Evolutionary conservation across 2,888 invertebrate genomes (phyloP), one percentile per base, ranked within the genome.

Genomic region (Lepidonotus clava): DNA sequence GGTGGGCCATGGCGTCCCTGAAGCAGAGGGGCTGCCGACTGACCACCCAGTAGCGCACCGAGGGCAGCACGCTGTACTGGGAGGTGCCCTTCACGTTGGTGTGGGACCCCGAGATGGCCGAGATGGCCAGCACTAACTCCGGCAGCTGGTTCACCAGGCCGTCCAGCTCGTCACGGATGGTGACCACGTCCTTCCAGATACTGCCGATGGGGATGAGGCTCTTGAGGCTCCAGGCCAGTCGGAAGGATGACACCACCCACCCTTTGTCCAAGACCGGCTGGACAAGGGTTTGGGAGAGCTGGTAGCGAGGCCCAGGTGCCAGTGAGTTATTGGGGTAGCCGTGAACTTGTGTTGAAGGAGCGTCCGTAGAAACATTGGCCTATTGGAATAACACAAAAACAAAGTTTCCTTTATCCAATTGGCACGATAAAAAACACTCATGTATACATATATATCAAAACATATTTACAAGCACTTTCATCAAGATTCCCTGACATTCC

Each of bases 21-120:
- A n/a, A n/a, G n/a, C n/a, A n/a, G 66, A 66, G 32, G 5, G 32
- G 32, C 66, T 66, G 28, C 6, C 32, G 18, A 36, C 38, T 40
- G n/a, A 38, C 76, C 40, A 76, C 38, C 76, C 76, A 76, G 76
- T 76, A 76, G 1, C 38, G 21, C 38, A 76, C 76, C 1, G n/a
- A 24, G 21, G 76, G 76, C 40, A 40, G n/a, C 5, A 76, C 38
- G 38, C 38, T 76, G 76, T 76, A 76, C 38, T 76, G 38, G 1
- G 76, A 36, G 5, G 34, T 76, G 38, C n/a, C 38, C 40, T 76
- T 66, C 11, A 66, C 38, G 2, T 71, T 34, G 0, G 71, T 36
- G 2, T 34, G 38, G 5, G 34, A 36, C 0, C 21, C 71, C 4
- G 21, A 21, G 36, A 71, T 36, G 36, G 46, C 41, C 2, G 46